Evolutionary conservation across 2,113 vertebrate species (phyloP).

Genomic region (Cettia cetti): DNA sequence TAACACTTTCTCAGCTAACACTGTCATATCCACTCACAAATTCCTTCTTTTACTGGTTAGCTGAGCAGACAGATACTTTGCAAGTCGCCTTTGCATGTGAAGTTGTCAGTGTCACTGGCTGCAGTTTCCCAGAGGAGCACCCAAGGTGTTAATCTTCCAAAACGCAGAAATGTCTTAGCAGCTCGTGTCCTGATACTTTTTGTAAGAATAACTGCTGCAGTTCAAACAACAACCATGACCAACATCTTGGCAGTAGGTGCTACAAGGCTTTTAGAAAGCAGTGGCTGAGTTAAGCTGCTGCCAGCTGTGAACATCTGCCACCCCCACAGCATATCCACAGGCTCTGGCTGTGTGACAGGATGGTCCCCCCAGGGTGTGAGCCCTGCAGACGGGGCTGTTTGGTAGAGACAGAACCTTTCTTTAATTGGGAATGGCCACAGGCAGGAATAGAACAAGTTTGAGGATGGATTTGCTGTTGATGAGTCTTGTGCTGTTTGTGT

Average conservation of each 20-base stretch:
- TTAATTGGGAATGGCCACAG: neutral
- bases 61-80: neutral
- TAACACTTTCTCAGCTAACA: neutral
- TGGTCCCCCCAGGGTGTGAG: fast-evolving
- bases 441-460: neutral
- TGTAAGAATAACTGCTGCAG: neutral
- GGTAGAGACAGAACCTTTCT: neutral
- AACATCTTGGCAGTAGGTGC: neutral
- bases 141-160: neutral
- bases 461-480: neutral
- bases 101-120: neutral
- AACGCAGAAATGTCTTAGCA: neutral
- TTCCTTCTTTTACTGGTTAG: neutral
- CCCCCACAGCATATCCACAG: fast-evolving
- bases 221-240: neutral
- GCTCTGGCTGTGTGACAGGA: neutral
- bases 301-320: neutral
- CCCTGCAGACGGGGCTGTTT: neutral
- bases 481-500: neutral
- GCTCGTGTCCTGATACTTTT: neutral
- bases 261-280: neutral
- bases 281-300: neutral
- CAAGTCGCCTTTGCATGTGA: neutral
- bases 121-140: neutral
- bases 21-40: neutral